phyloP scores from a whole-genome alignment of 92 coral and sea anemone species.

The Bergia puertoricense region DNA sequence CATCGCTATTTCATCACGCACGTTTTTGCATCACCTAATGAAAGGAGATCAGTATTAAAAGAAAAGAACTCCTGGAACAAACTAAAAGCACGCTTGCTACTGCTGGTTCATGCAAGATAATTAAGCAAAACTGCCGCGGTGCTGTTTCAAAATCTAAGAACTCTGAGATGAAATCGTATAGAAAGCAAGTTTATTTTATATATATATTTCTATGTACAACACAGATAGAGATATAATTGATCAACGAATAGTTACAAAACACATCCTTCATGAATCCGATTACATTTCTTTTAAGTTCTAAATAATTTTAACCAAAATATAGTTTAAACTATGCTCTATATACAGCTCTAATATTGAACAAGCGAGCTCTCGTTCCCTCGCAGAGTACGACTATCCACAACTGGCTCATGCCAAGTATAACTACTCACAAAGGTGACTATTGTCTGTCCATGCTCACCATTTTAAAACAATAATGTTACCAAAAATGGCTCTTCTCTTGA shows the following conservation, averaged over 20 bases:
- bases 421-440: neutral
- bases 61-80: too few relatives aligned
- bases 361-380: neutral
- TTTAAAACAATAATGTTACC: neutral
- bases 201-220: conserved; percentile 11
- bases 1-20: too few relatives aligned
- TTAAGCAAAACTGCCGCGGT: too few relatives aligned
- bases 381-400: neutral
- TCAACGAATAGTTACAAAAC: neutral
- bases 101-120: too few relatives aligned
- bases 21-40: too few relatives aligned
- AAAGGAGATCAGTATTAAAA: too few relatives aligned
- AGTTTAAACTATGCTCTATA: neutral
- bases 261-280: neutral
- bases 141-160: neutral
- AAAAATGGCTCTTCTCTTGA: neutral
- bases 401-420: neutral
- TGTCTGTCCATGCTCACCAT: neutral
- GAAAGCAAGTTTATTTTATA: neutral
- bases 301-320: conserved; percentile 14
- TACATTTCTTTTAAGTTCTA: neutral
- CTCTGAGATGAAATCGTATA: neutral
- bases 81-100: too few relatives aligned
- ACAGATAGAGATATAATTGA: conserved; percentile 2
- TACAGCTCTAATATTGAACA: neutral